phyloP scores from a whole-genome alignment of 2,888 invertebrate species.

The Yponomeuta malinellus region DNA sequence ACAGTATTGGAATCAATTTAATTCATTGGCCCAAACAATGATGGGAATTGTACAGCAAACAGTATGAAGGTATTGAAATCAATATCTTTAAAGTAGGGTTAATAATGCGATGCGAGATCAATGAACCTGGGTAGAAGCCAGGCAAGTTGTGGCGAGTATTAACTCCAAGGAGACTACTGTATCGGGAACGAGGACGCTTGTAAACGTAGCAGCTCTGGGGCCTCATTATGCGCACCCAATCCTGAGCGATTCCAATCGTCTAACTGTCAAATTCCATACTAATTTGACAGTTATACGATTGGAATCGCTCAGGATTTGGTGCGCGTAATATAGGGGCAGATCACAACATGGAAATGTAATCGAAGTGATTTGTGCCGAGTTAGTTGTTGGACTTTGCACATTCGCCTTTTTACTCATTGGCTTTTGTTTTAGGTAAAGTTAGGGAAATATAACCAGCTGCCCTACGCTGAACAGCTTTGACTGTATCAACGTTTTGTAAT shows the following conservation, averaged over 20 bases:
- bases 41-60: not conserved
- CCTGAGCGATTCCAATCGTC: no score
- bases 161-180: constrained; percentile 13
- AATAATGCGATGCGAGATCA: constrained; percentile 9
- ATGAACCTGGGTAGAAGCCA: not conserved
- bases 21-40: constrained; percentile 1
- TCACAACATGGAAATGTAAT: not conserved
- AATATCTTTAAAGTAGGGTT: constrained; percentile 10
- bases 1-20: not conserved
- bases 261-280: no score
- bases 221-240: no score
- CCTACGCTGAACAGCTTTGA: no score
- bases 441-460: no score
- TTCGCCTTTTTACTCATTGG: not conserved
- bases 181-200: constrained; percentile 18
- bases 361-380: not conserved
- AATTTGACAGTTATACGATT: no score
- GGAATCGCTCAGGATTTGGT: no score
- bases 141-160: not conserved
- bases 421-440: not conserved
- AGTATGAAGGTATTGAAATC: constrained; percentile 4
- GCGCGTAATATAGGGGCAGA: no score
- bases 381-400: not conserved
- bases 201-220: not conserved
- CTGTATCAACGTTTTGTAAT: no score